Evolutionary conservation across 2,888 invertebrate species (phyloP), one percentile per base, ranked within the genome.

Genomic region (Sphaerophoria rueppellii): DNA sequence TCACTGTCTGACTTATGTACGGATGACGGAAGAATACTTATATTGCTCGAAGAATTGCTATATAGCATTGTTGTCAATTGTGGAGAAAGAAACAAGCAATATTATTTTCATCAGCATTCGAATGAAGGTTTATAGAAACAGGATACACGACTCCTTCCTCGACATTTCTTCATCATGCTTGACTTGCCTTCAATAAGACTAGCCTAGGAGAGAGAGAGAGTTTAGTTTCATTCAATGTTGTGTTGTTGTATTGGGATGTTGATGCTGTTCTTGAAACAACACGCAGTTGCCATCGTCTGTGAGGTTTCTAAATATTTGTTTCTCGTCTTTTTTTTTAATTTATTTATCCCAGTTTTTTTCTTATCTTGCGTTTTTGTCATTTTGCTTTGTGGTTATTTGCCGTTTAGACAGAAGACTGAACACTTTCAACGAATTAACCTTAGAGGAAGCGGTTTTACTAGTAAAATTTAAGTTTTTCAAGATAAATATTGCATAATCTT

Each of bases 151-250:
- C 43, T 55, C 58, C 24, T 61, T 63, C 73, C 73, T 78, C 37
- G 57, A 37, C 34, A 71, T 80, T 75, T 71, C 43, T 75, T 75
- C 43, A 71, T 67, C 43, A 37, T 48, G 80, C 80, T 83, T 80
- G 80, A 80, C 80, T 83, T 75, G 55, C 40, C 63, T 65, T 80
- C 83, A 83, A 75, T 83, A 72, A 24, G 24, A 24, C n/a, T n/a
- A n/a, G n/a, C 24, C 24, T 24, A 24, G 24, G 24, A 24, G 24
- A 24, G 24, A 24, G 24, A 24, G 24, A 24, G 1, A 24, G 24
- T 24, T 24, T 55, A 83, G 50, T 79, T 70, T 34, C 58, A 75
- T 67, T 75, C 75, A 24, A 48, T 75, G 52, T 43, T 43, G 43
- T 43, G 12, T 3, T 57, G 69, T 74, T 82, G 78, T 61, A 70